phyloP scores from a whole-genome alignment of 2,888 invertebrate species.

The Fissipunctia ypsillon region DNA sequence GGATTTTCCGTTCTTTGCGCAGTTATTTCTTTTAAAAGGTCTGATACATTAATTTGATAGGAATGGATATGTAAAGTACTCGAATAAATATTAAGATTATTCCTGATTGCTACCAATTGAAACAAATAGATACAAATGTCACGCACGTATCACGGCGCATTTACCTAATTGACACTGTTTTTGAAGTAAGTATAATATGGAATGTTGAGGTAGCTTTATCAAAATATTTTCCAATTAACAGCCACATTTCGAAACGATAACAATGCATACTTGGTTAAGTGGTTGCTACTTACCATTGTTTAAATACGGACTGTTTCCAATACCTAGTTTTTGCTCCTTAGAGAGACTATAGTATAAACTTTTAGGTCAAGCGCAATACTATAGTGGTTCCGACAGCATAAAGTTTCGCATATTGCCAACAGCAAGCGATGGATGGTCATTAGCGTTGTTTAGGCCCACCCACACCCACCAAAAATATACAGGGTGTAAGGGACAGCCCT shows the following conservation, averaged over 20 bases:
- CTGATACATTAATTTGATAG: not conserved
- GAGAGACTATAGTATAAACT: conserved; percentile 11
- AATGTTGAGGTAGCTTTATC: conserved; percentile 37
- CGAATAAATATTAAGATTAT: conserved; percentile 20
- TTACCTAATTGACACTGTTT: conserved; percentile 50
- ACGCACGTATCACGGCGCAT: conserved; percentile 12
- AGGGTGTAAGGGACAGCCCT: too few relatives aligned
- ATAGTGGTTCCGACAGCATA: not conserved
- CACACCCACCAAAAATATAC: not conserved
- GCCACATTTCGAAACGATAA: conserved; percentile 40
- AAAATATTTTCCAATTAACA: conserved; percentile 50
- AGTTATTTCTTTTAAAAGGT: conserved; percentile 28
- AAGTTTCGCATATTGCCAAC: not conserved
- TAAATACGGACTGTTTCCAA: conserved; percentile 16
- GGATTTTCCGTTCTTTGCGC: conserved; percentile 27
- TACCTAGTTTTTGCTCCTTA: not conserved
- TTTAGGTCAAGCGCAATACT: conserved; percentile 11
- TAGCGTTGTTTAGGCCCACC: not conserved
- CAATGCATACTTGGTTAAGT: conserved; percentile 30
- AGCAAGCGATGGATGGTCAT: not conserved
- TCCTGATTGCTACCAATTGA: conserved; percentile 12
- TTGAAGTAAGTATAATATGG: conserved; percentile 39
- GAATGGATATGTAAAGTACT: conserved; percentile 12
- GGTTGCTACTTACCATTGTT: conserved; percentile 25
- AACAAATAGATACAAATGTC: conserved; percentile 17